These are phyloP conservation scores for Drosophila mercatorum DNA, from an alignment of 2,888 invertebrate species.

Conservation along the genomic window DNA sequence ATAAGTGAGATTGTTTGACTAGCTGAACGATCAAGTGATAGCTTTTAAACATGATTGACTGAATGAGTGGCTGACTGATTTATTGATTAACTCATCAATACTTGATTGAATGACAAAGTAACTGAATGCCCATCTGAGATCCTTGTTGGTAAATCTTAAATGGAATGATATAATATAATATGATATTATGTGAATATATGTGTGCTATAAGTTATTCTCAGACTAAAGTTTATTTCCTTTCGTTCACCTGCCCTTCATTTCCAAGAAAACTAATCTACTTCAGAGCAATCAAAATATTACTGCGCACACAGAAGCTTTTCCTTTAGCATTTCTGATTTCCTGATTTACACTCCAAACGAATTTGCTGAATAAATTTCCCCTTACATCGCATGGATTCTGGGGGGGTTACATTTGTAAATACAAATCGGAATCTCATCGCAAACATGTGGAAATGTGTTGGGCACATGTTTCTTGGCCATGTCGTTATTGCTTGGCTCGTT, in stretches of 20 bases:
- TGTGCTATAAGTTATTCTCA: background rate
- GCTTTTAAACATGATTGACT: background rate
- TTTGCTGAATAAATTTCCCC: background rate
- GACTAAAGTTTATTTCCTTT: background rate
- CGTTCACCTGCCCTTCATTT: background rate
- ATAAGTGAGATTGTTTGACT: too few relatives aligned
- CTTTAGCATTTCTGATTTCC: background rate
- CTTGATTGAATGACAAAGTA: background rate
- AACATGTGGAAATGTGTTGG: slow-evolving; percentile 18
- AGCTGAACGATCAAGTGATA: too few relatives aligned
- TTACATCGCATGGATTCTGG: background rate
- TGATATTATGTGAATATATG: background rate
- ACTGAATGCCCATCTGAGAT: background rate
- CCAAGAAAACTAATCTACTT: background rate
- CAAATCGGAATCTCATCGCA: slow-evolving; percentile 17
- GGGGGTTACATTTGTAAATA: slow-evolving; percentile 29
- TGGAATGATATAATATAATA: background rate
- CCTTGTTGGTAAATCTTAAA: background rate
- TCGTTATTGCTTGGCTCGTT: slow-evolving; percentile 56
- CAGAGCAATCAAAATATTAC: background rate
- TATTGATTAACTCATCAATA: background rate
- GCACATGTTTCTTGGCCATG: slow-evolving; percentile 31
- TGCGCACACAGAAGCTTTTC: background rate
- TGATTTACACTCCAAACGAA: background rate
- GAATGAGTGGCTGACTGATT: background rate